Conservation (phyloP, 1,140 invertebrate species). For the Ips typographus region DNA sequence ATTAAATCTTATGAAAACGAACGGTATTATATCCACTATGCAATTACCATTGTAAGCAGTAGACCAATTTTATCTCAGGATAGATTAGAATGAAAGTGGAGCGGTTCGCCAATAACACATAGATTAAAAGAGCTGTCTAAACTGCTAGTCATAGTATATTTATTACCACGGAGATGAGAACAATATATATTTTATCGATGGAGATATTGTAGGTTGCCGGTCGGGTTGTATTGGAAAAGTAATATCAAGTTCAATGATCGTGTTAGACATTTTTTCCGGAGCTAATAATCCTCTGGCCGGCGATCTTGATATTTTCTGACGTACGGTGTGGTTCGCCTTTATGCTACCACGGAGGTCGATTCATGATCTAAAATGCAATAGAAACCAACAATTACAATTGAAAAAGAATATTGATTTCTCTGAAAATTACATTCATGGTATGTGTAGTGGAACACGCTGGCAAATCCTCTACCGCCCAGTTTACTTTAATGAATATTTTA, state of each 20-base stretch:
- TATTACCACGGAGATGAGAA: slow-evolving; percentile 22
- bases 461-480: too few species aligned
- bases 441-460: too few species aligned
- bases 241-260: background rate
- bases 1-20: slow-evolving; percentile 26
- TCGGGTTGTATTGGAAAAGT: background rate
- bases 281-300: too few species aligned
- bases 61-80: slow-evolving; percentile 22
- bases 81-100: slow-evolving; percentile 30
- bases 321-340: too few species aligned
- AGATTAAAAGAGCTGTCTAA: slow-evolving; percentile 27
- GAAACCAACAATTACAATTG: too few species aligned
- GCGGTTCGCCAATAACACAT: slow-evolving; percentile 19
- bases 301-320: too few species aligned
- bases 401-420: too few species aligned
- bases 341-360: too few species aligned
- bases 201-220: background rate
- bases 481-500: too few species aligned
- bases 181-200: slow-evolving; percentile 6
- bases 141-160: slow-evolving; percentile 27
- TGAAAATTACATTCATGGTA: too few species aligned
- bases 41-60: slow-evolving; percentile 31
- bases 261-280: too few species aligned
- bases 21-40: slow-evolving; percentile 21
- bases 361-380: too few species aligned